Conservation (phyloP, 2,113 vertebrate species). For the Oostethus manadensis region DNA sequence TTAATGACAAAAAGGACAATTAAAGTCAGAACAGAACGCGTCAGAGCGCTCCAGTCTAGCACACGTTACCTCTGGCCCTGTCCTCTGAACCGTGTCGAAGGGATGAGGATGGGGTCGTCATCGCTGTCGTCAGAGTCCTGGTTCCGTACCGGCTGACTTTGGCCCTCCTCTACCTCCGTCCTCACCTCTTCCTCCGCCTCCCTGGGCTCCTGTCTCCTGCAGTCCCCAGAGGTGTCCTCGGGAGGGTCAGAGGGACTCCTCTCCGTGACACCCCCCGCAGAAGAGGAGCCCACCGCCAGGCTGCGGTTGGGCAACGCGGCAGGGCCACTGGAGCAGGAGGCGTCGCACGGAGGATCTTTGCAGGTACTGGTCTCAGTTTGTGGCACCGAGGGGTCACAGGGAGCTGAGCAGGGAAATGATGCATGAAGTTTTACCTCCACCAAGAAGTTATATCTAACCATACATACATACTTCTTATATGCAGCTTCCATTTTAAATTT, state of each 20-base stretch:
- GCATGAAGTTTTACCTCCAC: background rate
- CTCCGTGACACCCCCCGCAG: slow-evolving; percentile 5
- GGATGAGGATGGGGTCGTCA: slow-evolving; percentile 91
- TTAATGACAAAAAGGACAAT: slow-evolving; percentile 62
- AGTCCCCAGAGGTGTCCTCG: slow-evolving; percentile 51
- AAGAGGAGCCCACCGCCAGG: slow-evolving; percentile 19
- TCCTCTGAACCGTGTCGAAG: slow-evolving; percentile 82
- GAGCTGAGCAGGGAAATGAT: slow-evolving; percentile 3
- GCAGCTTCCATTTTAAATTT: no score
- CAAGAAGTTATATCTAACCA: no score
- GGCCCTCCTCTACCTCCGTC: slow-evolving; percentile 35
- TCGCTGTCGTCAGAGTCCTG: slow-evolving; percentile 95
- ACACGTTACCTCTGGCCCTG: slow-evolving; percentile 92
- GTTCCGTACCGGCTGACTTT: slow-evolving; percentile 69
- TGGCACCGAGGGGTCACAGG: slow-evolving; percentile 14
- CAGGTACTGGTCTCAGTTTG: slow-evolving; percentile 11
- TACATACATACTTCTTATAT: no score
- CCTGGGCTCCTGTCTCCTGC: slow-evolving; percentile 57
- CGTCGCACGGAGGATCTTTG: slow-evolving; percentile 30
- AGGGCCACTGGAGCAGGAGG: slow-evolving; percentile 36
- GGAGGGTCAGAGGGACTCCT: slow-evolving; percentile 36
- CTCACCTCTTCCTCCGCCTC: slow-evolving; percentile 21
- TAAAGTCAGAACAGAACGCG: background rate
- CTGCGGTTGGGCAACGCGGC: slow-evolving; percentile 3
- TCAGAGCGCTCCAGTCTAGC: slow-evolving; percentile 5